A percentile compares a stretch with the other conserved stretches of the same genome.
phyloP scores from a whole-genome alignment of 53 echinoderm and acorn worm species.

The Apostichopus leukothele region DNA sequence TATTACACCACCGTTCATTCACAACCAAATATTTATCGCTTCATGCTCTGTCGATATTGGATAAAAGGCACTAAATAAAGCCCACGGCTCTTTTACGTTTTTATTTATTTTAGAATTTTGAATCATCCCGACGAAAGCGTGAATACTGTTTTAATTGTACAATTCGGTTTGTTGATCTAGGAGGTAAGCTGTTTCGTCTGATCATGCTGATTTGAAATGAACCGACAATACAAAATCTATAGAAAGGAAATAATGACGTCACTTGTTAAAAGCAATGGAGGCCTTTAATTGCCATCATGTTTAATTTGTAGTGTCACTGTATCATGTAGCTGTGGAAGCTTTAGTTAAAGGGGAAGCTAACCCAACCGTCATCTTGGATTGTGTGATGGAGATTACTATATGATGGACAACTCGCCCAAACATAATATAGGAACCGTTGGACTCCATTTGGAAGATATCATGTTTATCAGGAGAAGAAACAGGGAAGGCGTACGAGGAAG shows the following conservation, averaged over 20 bases:
- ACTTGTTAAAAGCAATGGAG: background rate
- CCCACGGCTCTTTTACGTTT: slow-evolving; percentile 28
- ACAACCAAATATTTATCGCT: slow-evolving; percentile 39
- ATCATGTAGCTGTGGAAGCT: too few species aligned
- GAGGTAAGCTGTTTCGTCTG: background rate
- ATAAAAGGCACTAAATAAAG: slow-evolving; percentile 19
- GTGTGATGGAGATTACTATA: too few species aligned
- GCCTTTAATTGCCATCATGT: background rate
- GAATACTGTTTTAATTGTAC: slow-evolving; percentile 15
- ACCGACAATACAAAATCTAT: background rate
- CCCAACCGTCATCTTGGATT: too few species aligned
- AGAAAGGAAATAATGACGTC: slow-evolving; percentile 5
- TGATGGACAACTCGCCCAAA: too few species aligned
- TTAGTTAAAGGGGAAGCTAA: too few species aligned
- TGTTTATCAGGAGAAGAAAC: too few species aligned
- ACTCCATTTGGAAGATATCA: too few species aligned
- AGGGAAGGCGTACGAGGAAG: too few species aligned
- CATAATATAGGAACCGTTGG: too few species aligned
- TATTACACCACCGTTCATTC: slow-evolving; percentile 28
- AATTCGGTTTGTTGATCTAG: slow-evolving; percentile 14
- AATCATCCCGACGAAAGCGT: slow-evolving; percentile 25
- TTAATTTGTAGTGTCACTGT: too few species aligned
- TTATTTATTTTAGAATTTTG: slow-evolving; percentile 29
- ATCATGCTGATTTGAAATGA: too few species aligned
- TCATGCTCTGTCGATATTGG: slow-evolving; percentile 30